These are phyloP conservation scores for Nematopogon swammerdamellus DNA, from an alignment of 2,888 invertebrate genomes.

Conservation along the genomic window DNA sequence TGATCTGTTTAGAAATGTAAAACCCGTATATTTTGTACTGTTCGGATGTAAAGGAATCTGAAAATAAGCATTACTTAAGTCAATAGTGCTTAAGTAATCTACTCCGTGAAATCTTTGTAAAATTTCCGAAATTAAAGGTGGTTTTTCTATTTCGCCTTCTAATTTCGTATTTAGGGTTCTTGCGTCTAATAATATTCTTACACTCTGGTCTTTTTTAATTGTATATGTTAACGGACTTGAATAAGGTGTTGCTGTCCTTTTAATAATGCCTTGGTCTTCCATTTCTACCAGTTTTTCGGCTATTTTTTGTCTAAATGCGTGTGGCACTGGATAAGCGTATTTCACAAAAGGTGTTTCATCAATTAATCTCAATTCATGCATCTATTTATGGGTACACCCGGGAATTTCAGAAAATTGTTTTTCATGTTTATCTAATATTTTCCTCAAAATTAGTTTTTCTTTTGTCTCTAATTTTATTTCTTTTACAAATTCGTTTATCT, in stretches of 20 bases:
- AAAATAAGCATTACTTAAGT: slow-evolving; percentile 13
- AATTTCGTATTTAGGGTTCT: slow-evolving; percentile 18
- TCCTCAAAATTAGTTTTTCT: no score
- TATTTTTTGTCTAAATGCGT: slow-evolving; percentile 14
- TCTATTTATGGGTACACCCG: slow-evolving; percentile 11
- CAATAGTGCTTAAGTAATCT: slow-evolving; percentile 9
- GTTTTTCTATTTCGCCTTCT: slow-evolving; percentile 16
- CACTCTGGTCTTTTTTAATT: slow-evolving; percentile 16
- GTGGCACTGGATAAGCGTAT: slow-evolving; percentile 18
- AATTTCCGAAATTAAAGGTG: slow-evolving; percentile 12
- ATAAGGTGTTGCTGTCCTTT: slow-evolving; percentile 16
- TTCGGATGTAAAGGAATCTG: slow-evolving; percentile 9
- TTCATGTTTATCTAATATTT: no score
- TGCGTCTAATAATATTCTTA: slow-evolving; percentile 20
- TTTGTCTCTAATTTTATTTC: no score
- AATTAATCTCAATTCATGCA: slow-evolving; percentile 14
- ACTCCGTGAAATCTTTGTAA: slow-evolving; percentile 14
- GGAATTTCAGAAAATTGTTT: slow-evolving; percentile 10
- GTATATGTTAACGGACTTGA: slow-evolving; percentile 19
- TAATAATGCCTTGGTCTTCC: slow-evolving; percentile 17
- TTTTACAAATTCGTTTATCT: no score
- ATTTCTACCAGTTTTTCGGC: slow-evolving; percentile 16
- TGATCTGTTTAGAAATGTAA: slow-evolving; percentile 9
- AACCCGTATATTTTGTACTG: slow-evolving; percentile 10
- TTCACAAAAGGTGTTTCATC: slow-evolving; percentile 12